Evolutionary conservation across 2,113 vertebrate species (phyloP).

Genomic region (Pitta sordida): DNA sequence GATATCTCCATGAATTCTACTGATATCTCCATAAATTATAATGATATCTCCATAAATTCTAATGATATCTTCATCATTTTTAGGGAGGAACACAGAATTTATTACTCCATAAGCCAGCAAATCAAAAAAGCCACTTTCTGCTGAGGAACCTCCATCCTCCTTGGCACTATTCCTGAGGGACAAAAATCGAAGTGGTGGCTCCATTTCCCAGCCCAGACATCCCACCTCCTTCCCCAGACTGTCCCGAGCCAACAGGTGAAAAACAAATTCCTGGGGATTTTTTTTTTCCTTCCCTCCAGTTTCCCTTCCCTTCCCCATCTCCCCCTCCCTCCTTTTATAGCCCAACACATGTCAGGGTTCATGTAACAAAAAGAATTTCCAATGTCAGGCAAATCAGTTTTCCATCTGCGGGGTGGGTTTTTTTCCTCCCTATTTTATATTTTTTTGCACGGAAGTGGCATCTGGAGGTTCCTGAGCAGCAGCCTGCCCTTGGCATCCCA

Average conservation of each 20-base stretch:
- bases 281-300: conserved; percentile 16
- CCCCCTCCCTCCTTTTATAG: not conserved
- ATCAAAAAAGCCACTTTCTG: accelerated
- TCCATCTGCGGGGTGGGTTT: conserved; percentile 58
- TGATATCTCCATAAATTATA: not conserved
- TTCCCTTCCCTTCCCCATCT: not conserved
- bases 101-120: not conserved
- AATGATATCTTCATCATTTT: not conserved
- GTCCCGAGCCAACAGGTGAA: conserved; percentile 55
- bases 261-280: not conserved
- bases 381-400: conserved; percentile 65
- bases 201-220: not conserved
- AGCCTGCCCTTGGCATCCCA: not conserved
- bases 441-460: conserved; percentile 68
- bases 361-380: conserved; percentile 63
- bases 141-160: not conserved
- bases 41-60: not conserved
- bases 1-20: not conserved
- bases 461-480: conserved; percentile 54
- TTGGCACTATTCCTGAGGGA: not conserved
- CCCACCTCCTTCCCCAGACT: not conserved
- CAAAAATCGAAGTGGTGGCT: not conserved
- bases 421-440: not conserved
- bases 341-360: conserved; percentile 37
- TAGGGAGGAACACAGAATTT: not conserved